Conservation (phyloP, 2,888 invertebrate genomes). For the Cacoxenus indagator region DNA sequence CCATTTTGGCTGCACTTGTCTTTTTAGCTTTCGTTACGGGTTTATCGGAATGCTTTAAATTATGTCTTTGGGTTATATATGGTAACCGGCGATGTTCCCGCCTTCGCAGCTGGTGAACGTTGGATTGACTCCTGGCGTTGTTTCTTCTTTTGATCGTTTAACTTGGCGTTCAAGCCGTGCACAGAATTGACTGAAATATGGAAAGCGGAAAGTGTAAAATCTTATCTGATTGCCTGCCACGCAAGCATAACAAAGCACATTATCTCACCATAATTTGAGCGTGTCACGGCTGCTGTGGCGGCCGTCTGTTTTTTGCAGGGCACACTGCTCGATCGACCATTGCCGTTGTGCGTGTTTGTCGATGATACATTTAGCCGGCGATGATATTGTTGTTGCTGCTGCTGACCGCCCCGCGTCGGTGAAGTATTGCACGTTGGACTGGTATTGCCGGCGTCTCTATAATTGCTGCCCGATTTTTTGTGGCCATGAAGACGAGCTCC, state of each 20-base stretch:
- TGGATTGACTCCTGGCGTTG: constrained; percentile 43
- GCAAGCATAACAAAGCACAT: background rate
- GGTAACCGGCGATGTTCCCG: constrained; percentile 20
- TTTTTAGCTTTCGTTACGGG: no score
- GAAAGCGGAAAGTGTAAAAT: background rate
- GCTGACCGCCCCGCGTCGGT: background rate
- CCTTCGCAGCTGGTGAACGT: constrained; percentile 23
- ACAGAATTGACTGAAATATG: constrained; percentile 6
- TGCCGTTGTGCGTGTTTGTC: background rate
- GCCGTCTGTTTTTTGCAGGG: constrained; percentile 33
- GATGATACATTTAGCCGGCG: background rate
- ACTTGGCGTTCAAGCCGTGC: constrained; percentile 64
- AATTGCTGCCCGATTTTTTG: background rate
- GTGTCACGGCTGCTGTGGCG: constrained; percentile 23
- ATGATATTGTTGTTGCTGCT: background rate
- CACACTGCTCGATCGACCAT: constrained; percentile 29
- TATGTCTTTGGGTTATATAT: no score
- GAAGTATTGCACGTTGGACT: constrained; percentile 3
- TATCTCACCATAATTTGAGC: constrained; percentile 12
- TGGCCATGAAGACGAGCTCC: no score
- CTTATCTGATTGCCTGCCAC: background rate
- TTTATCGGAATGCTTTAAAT: no score
- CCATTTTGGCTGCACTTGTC: no score
- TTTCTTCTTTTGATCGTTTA: constrained; percentile 65
- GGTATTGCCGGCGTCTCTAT: background rate